Conservation (phyloP, 2,113 vertebrate species). For the Salvelinus namaycush region DNA sequence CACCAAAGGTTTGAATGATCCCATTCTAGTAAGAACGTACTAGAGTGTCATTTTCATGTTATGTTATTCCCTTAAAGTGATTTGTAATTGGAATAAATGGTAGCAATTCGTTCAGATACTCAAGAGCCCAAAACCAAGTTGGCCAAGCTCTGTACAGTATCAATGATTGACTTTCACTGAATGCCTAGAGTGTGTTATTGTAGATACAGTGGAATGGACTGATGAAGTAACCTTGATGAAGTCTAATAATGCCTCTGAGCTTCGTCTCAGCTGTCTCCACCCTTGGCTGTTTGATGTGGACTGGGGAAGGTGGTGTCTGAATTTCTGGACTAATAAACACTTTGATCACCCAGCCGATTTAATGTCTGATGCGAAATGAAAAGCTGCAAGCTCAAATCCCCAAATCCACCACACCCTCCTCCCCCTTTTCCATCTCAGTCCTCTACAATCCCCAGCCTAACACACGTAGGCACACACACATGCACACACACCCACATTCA, state of each 20-base stretch:
- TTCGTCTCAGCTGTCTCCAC: background rate
- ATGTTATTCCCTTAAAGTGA: too few species aligned
- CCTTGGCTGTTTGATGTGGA: background rate
- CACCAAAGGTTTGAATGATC: too few species aligned
- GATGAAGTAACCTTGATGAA: background rate
- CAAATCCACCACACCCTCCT: background rate
- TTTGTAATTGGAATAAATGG: too few species aligned
- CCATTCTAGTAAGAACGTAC: too few species aligned
- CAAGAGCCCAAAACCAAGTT: too few species aligned
- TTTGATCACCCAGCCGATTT: slow-evolving; percentile 34
- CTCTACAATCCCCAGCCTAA: background rate
- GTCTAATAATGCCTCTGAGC: background rate
- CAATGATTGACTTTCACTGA: too few species aligned
- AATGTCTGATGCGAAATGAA: slow-evolving; percentile 17
- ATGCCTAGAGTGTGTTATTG: background rate
- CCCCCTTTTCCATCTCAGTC: background rate
- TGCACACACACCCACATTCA: background rate
- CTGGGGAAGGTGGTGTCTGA: background rate
- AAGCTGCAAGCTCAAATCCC: slow-evolving; percentile 12
- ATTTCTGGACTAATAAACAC: slow-evolving; percentile 23
- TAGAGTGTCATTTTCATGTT: too few species aligned
- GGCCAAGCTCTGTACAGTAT: too few species aligned
- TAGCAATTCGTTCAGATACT: too few species aligned
- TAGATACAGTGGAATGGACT: background rate
- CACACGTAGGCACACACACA: background rate